Percentiles rank a stretch among this genome's conserved stretches.
phyloP scores from a whole-genome alignment of 2,113 vertebrate genomes.

The Seriola quinqueradiata region DNA sequence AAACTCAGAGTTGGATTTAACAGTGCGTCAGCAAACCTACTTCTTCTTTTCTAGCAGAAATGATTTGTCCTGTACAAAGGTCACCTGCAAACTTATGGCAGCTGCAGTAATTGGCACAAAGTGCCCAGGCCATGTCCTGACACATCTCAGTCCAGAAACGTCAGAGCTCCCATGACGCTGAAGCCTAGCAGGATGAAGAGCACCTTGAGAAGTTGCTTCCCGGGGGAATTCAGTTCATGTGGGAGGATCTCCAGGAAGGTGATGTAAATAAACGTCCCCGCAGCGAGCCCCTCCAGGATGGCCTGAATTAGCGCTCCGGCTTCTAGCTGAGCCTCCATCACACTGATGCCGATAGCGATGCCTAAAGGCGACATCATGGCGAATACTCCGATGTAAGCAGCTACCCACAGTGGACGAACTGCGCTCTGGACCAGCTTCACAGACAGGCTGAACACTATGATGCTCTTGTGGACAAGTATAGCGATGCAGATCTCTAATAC shows the following conservation, averaged over 20 bases:
- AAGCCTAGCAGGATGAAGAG: conserved; percentile 90
- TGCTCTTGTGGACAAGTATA: conserved; percentile 91
- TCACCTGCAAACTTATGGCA: neutral
- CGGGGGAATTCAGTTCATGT: conserved; percentile 87
- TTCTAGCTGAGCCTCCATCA: conserved; percentile 80
- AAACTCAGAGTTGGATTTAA: neutral
- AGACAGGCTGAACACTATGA: conserved; percentile 91
- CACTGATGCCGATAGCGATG: conserved; percentile 85
- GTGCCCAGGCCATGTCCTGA: neutral
- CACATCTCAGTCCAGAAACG: conserved; percentile 85
- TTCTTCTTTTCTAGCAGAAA: neutral
- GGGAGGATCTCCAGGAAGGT: conserved; percentile 94
- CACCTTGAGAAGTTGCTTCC: conserved; percentile 88
- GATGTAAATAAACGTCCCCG: conserved; percentile 92
- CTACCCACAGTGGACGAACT: conserved; percentile 81
- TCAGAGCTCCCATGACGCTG: conserved; percentile 87
- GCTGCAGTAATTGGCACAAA: conserved; percentile 11
- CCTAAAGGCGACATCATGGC: conserved; percentile 90
- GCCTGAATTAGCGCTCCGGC: conserved; percentile 84
- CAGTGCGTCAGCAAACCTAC: neutral
- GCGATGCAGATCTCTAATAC: conserved; percentile 90
- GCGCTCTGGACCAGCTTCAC: conserved; percentile 88
- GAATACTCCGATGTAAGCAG: conserved; percentile 85
- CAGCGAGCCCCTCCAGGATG: conserved; percentile 89
- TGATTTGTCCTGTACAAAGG: neutral